Evolutionary conservation across 2,888 invertebrate species (phyloP).

Genomic region (Penaeus monodon): DNA sequence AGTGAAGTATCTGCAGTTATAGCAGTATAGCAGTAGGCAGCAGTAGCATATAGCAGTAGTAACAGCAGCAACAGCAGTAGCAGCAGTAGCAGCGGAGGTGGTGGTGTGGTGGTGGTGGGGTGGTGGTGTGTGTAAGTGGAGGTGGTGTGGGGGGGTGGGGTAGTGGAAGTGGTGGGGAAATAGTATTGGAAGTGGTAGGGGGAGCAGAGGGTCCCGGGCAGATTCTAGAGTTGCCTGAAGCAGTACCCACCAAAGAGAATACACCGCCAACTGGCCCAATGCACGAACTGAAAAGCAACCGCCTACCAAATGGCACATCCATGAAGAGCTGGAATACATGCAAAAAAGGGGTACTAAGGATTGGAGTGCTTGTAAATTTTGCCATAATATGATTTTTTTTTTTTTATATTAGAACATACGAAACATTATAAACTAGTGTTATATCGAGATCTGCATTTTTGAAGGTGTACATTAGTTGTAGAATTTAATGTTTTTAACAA

Average conservation of each 20-base stretch:
- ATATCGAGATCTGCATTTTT: too few relatives aligned
- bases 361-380: background rate
- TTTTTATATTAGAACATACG: too few relatives aligned
- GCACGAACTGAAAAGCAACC: constrained; percentile 51
- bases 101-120: constrained; percentile 41
- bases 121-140: constrained; percentile 18
- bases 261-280: constrained; percentile 48
- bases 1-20: constrained; percentile 48
- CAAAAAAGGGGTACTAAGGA: constrained; percentile 60
- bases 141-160: constrained; percentile 9
- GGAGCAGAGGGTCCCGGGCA: constrained; percentile 34
- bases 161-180: constrained; percentile 16
- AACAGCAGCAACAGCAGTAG: constrained; percentile 60
- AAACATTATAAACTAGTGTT: too few relatives aligned
- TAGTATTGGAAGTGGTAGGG: constrained; percentile 33
- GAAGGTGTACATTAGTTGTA: too few relatives aligned
- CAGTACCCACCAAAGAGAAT: constrained; percentile 36
- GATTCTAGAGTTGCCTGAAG: constrained; percentile 43
- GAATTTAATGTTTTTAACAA: too few relatives aligned
- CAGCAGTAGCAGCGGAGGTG: constrained; percentile 58
- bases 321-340: constrained; percentile 62
- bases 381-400: too few relatives aligned
- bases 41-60: constrained; percentile 53
- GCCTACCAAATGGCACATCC: constrained; percentile 61
- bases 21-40: constrained; percentile 27